Percentiles rank a stretch among this genome's conserved stretches.
Conservation (phyloP, 2,113 vertebrate genomes). For the Phocoena phocoena region DNA sequence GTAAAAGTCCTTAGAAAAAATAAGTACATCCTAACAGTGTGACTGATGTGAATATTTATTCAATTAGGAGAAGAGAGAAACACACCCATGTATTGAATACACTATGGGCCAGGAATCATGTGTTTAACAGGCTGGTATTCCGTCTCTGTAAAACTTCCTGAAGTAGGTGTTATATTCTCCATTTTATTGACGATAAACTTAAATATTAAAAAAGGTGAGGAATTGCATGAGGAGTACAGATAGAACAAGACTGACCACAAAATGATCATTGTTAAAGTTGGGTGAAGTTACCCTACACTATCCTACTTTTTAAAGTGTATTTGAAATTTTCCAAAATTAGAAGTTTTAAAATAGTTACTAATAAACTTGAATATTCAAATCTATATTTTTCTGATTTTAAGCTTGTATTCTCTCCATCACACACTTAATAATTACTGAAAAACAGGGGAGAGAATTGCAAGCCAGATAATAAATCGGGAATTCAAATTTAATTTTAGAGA, state of each 20-base stretch:
- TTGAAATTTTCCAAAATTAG: slow-evolving; percentile 22
- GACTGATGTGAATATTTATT: background rate
- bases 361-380: background rate
- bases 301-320: background rate
- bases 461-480: background rate
- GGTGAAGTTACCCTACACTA: background rate
- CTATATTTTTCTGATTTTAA: background rate
- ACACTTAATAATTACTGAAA: background rate
- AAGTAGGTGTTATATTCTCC: background rate
- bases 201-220: background rate
- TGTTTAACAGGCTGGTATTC: background rate
- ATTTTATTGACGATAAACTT: background rate
- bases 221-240: background rate
- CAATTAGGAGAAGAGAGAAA: background rate
- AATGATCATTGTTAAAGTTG: background rate
- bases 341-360: background rate
- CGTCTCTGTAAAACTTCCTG: background rate
- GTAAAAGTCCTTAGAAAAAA: background rate
- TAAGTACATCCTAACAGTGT: background rate
- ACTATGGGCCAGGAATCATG: background rate
- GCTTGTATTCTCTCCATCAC: background rate
- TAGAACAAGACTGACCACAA: background rate
- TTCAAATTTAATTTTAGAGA: slow-evolving; percentile 32
- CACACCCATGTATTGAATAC: background rate
- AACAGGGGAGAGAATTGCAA: background rate